A percentile compares a stretch with the other conserved stretches of the same genome.
These are phyloP conservation scores for Drosophila colorata DNA, from an alignment of 2,888 invertebrate species.

Conservation along the genomic window DNA sequence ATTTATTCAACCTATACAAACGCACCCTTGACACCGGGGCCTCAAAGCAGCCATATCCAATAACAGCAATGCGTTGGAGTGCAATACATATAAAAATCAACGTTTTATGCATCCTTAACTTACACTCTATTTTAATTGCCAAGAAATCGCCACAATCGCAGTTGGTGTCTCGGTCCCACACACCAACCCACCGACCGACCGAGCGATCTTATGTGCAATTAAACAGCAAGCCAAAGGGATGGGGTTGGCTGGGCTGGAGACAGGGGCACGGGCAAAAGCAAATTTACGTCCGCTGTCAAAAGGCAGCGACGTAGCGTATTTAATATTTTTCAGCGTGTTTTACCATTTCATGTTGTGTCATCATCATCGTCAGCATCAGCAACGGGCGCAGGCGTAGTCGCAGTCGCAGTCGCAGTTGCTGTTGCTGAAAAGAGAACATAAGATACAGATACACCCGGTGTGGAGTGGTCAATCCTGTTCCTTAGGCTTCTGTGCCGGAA, in stretches of 20 bases:
- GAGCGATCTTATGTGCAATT: conserved; percentile 71
- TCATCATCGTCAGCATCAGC: conserved; percentile 74
- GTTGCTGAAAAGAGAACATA: conserved; percentile 19
- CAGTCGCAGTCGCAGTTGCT: conserved; percentile 31
- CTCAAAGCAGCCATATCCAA: conserved; percentile 28
- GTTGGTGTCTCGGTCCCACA: conserved; percentile 40
- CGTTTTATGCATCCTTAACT: conserved; percentile 82
- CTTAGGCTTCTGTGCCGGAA: conserved; percentile 34
- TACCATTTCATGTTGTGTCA: conserved; percentile 84
- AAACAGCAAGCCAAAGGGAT: conserved; percentile 51
- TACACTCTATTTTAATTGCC: conserved; percentile 84
- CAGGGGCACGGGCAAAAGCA: conserved; percentile 67
- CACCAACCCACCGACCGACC: conserved; percentile 30
- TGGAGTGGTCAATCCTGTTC: conserved; percentile 69
- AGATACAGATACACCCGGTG: conserved; percentile 41
- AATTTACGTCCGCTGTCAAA: conserved; percentile 84
- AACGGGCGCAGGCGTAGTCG: conserved; percentile 14
- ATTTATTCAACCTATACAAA: conserved; percentile 20
- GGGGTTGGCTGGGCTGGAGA: not conserved
- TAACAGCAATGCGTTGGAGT: conserved; percentile 45
- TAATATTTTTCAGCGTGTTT: conserved; percentile 84
- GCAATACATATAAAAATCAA: conserved; percentile 73
- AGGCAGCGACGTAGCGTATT: conserved; percentile 83
- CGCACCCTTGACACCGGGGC: not conserved
- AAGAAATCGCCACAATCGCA: conserved; percentile 71